These are phyloP conservation scores for Spea hammondii DNA, from an alignment of 2,797 vertebrate species.

Conservation along the genomic window DNA sequence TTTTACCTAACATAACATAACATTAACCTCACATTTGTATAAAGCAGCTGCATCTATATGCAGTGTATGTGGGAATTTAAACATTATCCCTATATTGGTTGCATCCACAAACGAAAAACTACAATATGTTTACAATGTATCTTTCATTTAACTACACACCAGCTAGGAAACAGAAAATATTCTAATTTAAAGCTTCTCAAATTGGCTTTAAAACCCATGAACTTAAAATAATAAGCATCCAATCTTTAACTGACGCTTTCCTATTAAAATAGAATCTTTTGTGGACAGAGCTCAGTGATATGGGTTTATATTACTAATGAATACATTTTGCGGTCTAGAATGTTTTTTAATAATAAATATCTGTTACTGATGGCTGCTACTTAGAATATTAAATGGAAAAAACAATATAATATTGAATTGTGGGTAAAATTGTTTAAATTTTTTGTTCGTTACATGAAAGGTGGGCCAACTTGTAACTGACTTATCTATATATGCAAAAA, in stretches of 20 bases:
- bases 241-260: not conserved
- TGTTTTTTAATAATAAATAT: not conserved
- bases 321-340: not conserved
- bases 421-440: not conserved
- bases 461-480: conserved; percentile 14
- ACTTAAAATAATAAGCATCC: not conserved
- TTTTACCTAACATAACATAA: no score
- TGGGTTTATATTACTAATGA: not conserved
- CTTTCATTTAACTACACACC: no score
- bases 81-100: no score
- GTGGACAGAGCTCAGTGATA: not conserved
- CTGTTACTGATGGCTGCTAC: not conserved
- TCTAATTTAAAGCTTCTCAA: no score
- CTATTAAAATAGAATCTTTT: not conserved
- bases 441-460: not conserved
- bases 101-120: no score
- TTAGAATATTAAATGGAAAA: not conserved
- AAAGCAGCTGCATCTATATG: no score
- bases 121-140: no score
- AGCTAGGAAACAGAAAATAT: no score
- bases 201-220: not conserved
- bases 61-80: no score
- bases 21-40: no score
- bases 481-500: conserved; percentile 23
- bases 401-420: not conserved